These are phyloP conservation scores for Heliconius melpomene DNA, from an alignment of 1,140 invertebrate species.

Conservation along the genomic window DNA sequence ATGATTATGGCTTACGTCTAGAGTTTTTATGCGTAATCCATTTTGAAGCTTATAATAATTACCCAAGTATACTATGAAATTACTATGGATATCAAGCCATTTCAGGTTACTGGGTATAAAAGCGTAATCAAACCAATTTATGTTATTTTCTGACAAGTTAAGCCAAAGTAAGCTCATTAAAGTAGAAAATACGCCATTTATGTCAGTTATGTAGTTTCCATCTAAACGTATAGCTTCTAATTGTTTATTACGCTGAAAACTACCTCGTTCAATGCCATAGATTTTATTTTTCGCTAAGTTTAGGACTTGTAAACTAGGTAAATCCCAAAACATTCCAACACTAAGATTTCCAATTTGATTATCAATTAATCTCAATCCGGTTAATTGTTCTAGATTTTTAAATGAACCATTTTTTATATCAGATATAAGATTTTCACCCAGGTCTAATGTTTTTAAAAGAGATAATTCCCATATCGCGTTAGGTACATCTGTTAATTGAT, in stretches of 20 bases:
- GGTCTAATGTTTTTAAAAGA: conserved; percentile 91
- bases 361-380: conserved; percentile 91
- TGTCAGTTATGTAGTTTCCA: conserved; percentile 92
- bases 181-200: conserved; percentile 92
- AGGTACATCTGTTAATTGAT: conserved; percentile 90
- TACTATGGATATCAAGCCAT: conserved; percentile 94
- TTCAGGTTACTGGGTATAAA: conserved; percentile 93
- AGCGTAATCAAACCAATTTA: conserved; percentile 95
- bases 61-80: conserved; percentile 90
- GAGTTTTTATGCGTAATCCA: conserved; percentile 89
- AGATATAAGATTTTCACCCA: conserved; percentile 92
- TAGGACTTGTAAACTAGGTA: conserved; percentile 90
- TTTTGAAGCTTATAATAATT: conserved; percentile 92
- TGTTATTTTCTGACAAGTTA: conserved; percentile 93
- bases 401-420: conserved; percentile 91
- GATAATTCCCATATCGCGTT: conserved; percentile 90
- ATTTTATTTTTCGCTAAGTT: conserved; percentile 95
- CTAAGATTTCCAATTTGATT: conserved; percentile 93
- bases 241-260: conserved; percentile 90
- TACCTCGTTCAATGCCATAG: conserved; percentile 89
- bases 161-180: conserved; percentile 90
- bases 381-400: conserved; percentile 90
- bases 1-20: conserved; percentile 93
- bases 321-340: conserved; percentile 91
- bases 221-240: conserved; percentile 93